Conservation (phyloP, 2,888 invertebrate genomes). For the Chouioia cunea region DNA sequence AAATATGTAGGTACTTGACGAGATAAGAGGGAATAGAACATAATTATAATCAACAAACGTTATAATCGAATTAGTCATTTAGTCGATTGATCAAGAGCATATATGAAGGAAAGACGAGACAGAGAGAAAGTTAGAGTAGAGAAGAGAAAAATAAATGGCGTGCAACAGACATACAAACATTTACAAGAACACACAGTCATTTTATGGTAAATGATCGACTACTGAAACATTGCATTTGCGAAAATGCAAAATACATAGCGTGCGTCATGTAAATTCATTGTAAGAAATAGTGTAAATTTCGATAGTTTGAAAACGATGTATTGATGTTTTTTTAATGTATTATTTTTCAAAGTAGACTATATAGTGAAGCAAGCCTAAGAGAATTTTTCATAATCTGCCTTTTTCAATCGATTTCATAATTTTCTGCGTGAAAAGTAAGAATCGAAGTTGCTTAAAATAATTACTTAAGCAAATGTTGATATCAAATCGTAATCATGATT, state of each 20-base stretch:
- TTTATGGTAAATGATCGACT: conserved; percentile 29
- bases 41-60: conserved; percentile 16
- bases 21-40: conserved; percentile 28
- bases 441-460: conserved; percentile 62
- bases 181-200: neutral
- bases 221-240: conserved; percentile 13
- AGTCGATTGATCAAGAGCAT: conserved; percentile 39
- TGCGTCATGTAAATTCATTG: neutral
- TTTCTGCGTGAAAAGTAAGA: conserved; percentile 52
- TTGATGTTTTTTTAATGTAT: conserved; percentile 39
- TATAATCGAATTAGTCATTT: conserved; percentile 41
- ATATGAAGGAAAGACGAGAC: conserved; percentile 35
- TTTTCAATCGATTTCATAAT: conserved; percentile 24
- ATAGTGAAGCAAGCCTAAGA: conserved; percentile 40
- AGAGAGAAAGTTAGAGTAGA: conserved; percentile 40
- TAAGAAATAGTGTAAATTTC: conserved; percentile 20
- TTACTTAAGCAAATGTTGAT: conserved; percentile 1
- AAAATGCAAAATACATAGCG: conserved; percentile 8
- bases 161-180: conserved; percentile 5
- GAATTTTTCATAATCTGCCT: conserved; percentile 32
- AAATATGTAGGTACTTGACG: conserved; percentile 32
- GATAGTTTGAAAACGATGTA: conserved; percentile 20
- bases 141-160: conserved; percentile 2
- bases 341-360: conserved; percentile 33
- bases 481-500: conserved; percentile 1